Evolutionary conservation across 2,888 invertebrate species (phyloP), one percentile per base, ranked within the genome.

Genomic region (Lottia scabra): DNA sequence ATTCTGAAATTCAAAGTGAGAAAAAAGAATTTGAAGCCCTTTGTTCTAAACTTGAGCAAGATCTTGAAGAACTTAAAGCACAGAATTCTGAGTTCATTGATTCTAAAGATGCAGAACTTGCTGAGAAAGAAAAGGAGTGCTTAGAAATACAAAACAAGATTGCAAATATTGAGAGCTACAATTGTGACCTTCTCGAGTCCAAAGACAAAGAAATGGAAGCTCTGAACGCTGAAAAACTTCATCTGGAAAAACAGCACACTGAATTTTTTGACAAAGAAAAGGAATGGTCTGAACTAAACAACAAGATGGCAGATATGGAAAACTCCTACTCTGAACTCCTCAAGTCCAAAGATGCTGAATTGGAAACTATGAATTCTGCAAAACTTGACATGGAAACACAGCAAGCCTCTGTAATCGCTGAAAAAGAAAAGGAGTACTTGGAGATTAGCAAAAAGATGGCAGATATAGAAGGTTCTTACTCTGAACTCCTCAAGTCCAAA

Each of bases 11-110:
- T 26, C 26, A 48, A 12, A 48, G 6, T 67, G 70, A 74, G 46
- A 70, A 70, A 48, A 68, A 73, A 70, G 64, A 66, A 1, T 64
- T 76, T 43, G 46, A 70, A 63, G 67, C 65, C 8, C 44, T 70
- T 1, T 63, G 44, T 63, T 45, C 48, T 10, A 45, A 73, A 48
- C 48, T 63, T 10, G n/a, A 45, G 15, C 38, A 62, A 56, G 46
- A 62, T 45, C 65, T 70, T 12, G 45, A 68, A 46, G 65, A 65
- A n/a, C 15, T 65, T 23, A 67, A 65, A 23, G 48, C 44, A 45
- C 38, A 46, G 43, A 43, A 66, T 8, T 38, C 38, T 38, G 38
- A 38, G 5, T 38, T 38, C 8, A 10, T 38, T 38, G 38, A 38
- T 38, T 65, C 48, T 30, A 19, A 65, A 45, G 19, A 43, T 65